phyloP scores from a whole-genome alignment of 1,140 invertebrate genomes.

The Amyelois transitella region DNA sequence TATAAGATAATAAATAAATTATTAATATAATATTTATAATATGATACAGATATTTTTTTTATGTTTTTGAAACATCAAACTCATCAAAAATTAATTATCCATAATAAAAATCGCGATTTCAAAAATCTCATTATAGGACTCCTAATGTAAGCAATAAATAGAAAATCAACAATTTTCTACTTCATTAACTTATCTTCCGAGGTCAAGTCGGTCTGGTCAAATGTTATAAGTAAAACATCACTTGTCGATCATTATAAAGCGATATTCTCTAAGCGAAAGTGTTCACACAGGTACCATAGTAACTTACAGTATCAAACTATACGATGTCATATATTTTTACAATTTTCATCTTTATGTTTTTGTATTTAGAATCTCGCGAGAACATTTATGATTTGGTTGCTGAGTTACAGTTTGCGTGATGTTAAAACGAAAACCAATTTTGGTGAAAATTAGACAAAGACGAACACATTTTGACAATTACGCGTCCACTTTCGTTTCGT shows the following conservation, averaged over 20 bases:
- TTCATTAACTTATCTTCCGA: background rate
- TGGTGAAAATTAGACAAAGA: constrained; percentile 20
- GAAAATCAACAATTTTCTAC: background rate
- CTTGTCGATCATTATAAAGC: constrained; percentile 39
- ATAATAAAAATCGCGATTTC: background rate
- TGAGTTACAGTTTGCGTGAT: constrained; percentile 22
- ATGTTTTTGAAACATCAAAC: too few relatives aligned
- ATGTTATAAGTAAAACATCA: constrained; percentile 28
- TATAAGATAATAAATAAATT: too few relatives aligned
- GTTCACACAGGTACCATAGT: constrained; percentile 2
- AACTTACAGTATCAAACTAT: background rate
- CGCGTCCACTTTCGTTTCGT: constrained; percentile 26
- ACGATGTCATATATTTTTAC: background rate
- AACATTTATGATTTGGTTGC: background rate
- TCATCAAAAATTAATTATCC: background rate
- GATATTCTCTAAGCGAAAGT: constrained; percentile 46
- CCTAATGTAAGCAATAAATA: background rate
- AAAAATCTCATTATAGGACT: background rate
- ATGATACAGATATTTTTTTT: too few relatives aligned
- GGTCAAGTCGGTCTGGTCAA: constrained; percentile 21
- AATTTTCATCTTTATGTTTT: background rate
- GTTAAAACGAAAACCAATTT: constrained; percentile 25
- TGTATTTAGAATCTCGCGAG: background rate
- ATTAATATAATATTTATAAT: too few relatives aligned
- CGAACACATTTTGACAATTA: constrained; percentile 25